These are phyloP conservation scores for Ailuropoda melanoleuca DNA, from an alignment of 2,113 vertebrate genomes.

Conservation along the genomic window DNA sequence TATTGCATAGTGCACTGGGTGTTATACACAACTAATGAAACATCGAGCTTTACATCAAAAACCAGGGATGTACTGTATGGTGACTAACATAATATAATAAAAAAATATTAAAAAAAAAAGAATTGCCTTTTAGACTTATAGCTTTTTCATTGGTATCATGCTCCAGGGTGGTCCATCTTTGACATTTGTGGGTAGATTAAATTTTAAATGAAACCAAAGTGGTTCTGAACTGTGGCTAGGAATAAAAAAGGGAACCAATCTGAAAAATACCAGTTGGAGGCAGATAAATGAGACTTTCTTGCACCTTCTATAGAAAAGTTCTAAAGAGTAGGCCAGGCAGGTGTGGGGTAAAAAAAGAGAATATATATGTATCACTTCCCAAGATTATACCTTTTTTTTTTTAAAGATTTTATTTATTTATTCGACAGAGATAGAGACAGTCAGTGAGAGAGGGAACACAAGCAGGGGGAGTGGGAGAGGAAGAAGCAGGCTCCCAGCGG, in stretches of 20 bases:
- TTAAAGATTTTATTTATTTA: too few relatives aligned
- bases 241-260: slow-evolving; percentile 17
- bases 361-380: neutral
- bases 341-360: neutral
- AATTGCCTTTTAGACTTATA: neutral
- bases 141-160: slow-evolving; percentile 18
- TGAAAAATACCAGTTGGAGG: slow-evolving; percentile 22
- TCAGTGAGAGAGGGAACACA: too few relatives aligned
- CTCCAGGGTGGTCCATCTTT: neutral
- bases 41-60: too few relatives aligned
- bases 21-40: too few relatives aligned
- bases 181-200: neutral
- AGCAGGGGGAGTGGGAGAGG: too few relatives aligned
- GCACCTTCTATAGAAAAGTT: neutral
- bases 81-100: too few relatives aligned
- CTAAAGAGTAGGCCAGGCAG: slow-evolving; percentile 26
- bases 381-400: neutral
- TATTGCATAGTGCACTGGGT: too few relatives aligned
- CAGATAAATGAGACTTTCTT: slow-evolving; percentile 24
- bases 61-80: too few relatives aligned
- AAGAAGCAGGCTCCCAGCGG: too few relatives aligned
- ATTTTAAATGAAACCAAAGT: slow-evolving; percentile 54
- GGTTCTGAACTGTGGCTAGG: neutral
- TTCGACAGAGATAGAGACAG: too few relatives aligned
- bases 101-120: neutral